Base-by-base conservation (phyloP, 2,888 invertebrate genomes). In the Malthinus flaveolus region DNA sequence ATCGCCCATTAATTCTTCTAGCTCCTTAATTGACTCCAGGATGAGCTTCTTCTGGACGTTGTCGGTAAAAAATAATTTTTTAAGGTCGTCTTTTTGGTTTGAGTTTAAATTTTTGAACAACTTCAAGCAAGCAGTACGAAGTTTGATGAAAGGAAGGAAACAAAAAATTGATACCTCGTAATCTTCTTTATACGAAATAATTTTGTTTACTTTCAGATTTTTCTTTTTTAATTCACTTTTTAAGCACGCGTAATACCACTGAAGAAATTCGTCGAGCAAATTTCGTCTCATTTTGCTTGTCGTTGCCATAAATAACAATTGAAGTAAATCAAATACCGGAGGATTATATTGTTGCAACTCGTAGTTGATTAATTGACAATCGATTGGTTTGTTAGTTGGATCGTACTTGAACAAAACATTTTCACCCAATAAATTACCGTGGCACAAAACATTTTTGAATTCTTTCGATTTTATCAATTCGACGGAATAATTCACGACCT, bases 341-440 rank as follows among this genome's bases (percentile, higher is more conserved):
- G 51, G 34, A 15, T 32, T 45, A 15, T 62, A 62, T 7, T 58
- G 31, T 15, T 49, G 42, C 32, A 47, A 50, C 59, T 62, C 58
- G 46, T 54, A 62, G 55, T 62, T 58, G 15, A 58, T 46, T 11
- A 62, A 13, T 42, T 58, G 51, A 32, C 51, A 50, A 7, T 56
- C 42, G 6, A 48, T 8, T 10, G 47, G 35, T 8, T 53, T n/a
- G 10, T 53, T 49, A 3, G n/a, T 37, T 9, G 13, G 31, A 8
- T 45, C 31, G 42, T 11, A 23, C 35, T 52, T 42, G 8, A 42
- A 42, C 15, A 42, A 15, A 1, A 42, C 12, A 42, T 42, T 42
- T 15, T 42, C 6, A 0, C 15, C 9, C 13, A 9, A 6, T 9
- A 42, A 11, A 15, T n/a, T 11, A 42, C 39, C 39, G 11, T 42